A percentile compares a stretch with the other conserved stretches of the same genome.
These are phyloP conservation scores for Oceanodroma leucorhoa DNA, from an alignment of 2,797 vertebrate species.

Conservation along the genomic window DNA sequence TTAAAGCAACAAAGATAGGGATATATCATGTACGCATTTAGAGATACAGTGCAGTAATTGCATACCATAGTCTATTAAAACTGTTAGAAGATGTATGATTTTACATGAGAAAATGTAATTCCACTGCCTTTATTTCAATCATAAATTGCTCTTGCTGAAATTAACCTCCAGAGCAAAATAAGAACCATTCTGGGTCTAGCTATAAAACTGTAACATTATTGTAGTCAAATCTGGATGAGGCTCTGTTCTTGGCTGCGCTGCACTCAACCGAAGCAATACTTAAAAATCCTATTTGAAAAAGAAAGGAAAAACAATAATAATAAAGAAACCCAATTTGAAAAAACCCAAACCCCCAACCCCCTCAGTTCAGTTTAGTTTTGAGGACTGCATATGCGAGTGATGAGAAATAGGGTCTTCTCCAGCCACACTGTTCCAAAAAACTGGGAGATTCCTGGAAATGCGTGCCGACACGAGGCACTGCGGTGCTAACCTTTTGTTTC, in stretches of 20 bases:
- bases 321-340: background rate
- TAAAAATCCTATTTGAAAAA: background rate
- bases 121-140: background rate
- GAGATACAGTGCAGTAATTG: background rate
- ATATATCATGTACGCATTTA: accelerated
- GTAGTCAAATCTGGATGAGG: background rate
- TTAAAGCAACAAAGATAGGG: background rate
- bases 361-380: background rate
- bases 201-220: background rate
- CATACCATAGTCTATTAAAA: background rate
- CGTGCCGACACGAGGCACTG: background rate
- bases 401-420: constrained; percentile 2
- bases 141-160: background rate
- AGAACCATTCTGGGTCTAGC: background rate
- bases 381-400: background rate
- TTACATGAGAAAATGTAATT: background rate
- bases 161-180: background rate
- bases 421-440: background rate
- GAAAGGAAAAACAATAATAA: constrained; percentile 17
- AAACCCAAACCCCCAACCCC: background rate
- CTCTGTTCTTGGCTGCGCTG: background rate
- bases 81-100: background rate
- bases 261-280: background rate
- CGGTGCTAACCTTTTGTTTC: background rate
- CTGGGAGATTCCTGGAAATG: constrained; percentile 12